Evolutionary conservation across 2,797 vertebrate species (phyloP).

Genomic region (Melanotaenia boesemani): DNA sequence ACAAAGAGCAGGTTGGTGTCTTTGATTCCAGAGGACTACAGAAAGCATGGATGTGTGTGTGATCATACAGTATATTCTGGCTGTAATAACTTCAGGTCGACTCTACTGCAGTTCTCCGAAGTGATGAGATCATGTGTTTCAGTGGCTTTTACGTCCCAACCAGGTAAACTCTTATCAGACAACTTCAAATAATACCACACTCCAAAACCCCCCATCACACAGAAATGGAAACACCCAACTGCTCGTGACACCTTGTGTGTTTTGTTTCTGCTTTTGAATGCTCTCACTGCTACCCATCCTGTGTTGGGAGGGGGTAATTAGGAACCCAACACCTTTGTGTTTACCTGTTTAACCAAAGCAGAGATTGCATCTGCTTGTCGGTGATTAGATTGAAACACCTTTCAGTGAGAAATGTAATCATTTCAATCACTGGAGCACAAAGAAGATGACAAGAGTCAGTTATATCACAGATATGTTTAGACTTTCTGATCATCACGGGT

Average conservation of each 20-base stretch:
- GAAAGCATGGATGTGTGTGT: neutral
- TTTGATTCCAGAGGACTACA: slow-evolving; percentile 30
- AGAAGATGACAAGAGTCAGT: no score
- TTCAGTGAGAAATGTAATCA: neutral
- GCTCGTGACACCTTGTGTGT: slow-evolving; percentile 24
- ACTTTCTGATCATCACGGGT: neutral
- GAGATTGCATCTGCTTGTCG: slow-evolving; percentile 6
- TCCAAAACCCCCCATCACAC: neutral
- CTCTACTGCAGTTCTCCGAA: slow-evolving; percentile 16
- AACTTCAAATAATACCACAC: slow-evolving; percentile 26
- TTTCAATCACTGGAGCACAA: no score
- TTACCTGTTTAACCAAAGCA: slow-evolving; percentile 1
- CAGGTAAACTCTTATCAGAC: slow-evolving; percentile 22
- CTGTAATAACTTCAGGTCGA: slow-evolving; percentile 13
- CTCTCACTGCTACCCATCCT: neutral
- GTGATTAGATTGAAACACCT: neutral
- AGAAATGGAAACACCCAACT: slow-evolving; percentile 9
- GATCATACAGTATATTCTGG: neutral
- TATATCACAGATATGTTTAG: no score
- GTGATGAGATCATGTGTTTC: slow-evolving; percentile 23
- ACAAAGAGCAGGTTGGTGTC: slow-evolving; percentile 18
- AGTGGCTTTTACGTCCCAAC: slow-evolving; percentile 10
- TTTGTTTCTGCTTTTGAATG: neutral
- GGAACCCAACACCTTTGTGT: neutral
- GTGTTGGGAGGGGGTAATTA: slow-evolving; percentile 1